Base-by-base conservation (phyloP, 2,113 vertebrate genomes). In the Psettodes erumei region DNA sequence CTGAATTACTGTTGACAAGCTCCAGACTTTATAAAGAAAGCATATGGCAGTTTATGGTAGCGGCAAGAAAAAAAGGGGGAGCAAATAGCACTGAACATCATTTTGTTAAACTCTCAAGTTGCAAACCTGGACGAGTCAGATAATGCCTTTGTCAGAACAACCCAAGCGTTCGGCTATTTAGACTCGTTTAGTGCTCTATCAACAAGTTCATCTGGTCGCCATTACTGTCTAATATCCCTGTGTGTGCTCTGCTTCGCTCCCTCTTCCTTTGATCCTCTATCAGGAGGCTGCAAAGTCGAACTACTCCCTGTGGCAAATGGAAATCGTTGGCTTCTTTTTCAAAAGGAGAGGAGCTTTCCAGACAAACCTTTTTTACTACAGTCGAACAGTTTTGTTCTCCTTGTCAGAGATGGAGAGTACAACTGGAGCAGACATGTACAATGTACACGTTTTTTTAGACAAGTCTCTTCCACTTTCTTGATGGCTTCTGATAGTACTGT, bases 131-230 rank as follows among this genome's bases (percentile, higher is more conserved):
- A 63, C 45, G 35, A 77, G 58, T 70, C 50, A 56, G 75, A 81
- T 64, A 78, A 79, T 63, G 71, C 45, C 56, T 79, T 64, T 27
- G 61, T 84, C 43, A 71, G 54, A 68, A 48, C 0, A 13, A 78
- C 79, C 75, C 60, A 79, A 86, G 71, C 53, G 62, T 79, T 55
- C 13, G 63, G 60, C 77, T 58, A 75, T 76, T 75, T 60, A 69
- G 75, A 75, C 65, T 68, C 71, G 62, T 88, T 88, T 53, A 75
- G 43, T 59, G 38, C 73, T 78, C 72, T 30, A 82, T 87, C 80
- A 88, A 79, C 64, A 71, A 79, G 72, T 83, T 88, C 83, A 85
- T 86, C 74, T 86, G 83, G 71, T 80, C 23, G 63, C 71, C 72
- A 86, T 88, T 84, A 75, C 66, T 66, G 62, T 28, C 75, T 81